Conservation (phyloP, 2,888 invertebrate species). For the Steinernema carpocapsae region DNA sequence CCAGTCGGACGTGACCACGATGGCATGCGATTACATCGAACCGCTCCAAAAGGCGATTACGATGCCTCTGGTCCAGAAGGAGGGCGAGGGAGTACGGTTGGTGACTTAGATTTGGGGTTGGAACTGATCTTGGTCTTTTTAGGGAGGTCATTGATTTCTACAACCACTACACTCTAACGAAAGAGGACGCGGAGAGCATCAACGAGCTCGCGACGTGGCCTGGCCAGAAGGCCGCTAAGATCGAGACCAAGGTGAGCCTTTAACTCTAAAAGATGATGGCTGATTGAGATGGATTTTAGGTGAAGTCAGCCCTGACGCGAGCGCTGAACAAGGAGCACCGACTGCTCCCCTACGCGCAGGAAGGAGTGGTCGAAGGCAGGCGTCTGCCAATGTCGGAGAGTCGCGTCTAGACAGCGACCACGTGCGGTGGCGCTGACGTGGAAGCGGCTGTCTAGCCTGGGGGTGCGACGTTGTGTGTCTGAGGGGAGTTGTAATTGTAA, state of each 20-base stretch:
- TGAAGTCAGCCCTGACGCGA: slow-evolving; percentile 90
- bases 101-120: slow-evolving; percentile 34
- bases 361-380: slow-evolving; percentile 54
- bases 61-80: slow-evolving; percentile 77
- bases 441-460: no score
- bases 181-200: slow-evolving; percentile 89
- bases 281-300: no score
- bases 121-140: slow-evolving; percentile 34
- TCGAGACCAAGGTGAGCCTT: slow-evolving; percentile 72
- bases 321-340: slow-evolving; percentile 85
- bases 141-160: slow-evolving; percentile 77
- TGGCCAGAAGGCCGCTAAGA: slow-evolving; percentile 74
- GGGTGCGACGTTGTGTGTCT: no score
- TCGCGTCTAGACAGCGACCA: no score
- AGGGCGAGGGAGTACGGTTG: slow-evolving; percentile 55
- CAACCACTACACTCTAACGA: slow-evolving; percentile 82
- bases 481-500: no score
- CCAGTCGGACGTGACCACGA: slow-evolving; percentile 38
- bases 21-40: slow-evolving; percentile 80
- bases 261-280: background rate
- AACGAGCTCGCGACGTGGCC: slow-evolving; percentile 87
- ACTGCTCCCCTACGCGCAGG: slow-evolving; percentile 80
- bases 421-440: no score
- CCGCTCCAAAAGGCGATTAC: slow-evolving; percentile 80
- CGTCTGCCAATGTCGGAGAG: no score